Percentiles rank a stretch among this genome's conserved stretches.
phyloP scores from a whole-genome alignment of 1,140 invertebrate genomes.

The Drosophila carrolli region DNA sequence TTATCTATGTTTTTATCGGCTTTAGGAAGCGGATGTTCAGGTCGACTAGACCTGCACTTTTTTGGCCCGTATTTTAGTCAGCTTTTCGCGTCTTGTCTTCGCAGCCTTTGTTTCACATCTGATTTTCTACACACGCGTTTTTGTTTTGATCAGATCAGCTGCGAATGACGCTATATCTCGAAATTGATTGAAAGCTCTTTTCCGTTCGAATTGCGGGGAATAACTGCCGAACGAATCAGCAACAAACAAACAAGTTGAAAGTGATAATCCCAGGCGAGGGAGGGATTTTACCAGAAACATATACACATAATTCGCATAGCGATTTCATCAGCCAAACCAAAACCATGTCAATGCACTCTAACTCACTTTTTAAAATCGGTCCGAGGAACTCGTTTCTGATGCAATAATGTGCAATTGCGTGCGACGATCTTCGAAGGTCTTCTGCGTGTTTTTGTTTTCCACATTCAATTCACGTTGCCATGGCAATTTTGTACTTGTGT shows the following conservation, averaged over 20 bases:
- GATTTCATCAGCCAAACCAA: slow-evolving; percentile 31
- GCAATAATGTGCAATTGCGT: slow-evolving; percentile 21
- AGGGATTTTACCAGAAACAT: slow-evolving; percentile 8
- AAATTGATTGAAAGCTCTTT: slow-evolving; percentile 40
- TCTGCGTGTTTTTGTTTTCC: neutral
- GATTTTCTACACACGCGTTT: slow-evolving; percentile 63
- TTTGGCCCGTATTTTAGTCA: slow-evolving; percentile 47
- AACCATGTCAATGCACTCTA: slow-evolving; percentile 32
- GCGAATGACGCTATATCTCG: slow-evolving; percentile 24
- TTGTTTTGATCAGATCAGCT: slow-evolving; percentile 60
- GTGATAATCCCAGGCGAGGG: neutral
- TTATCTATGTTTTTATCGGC: neutral
- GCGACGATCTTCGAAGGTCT: neutral
- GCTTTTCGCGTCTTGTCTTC: slow-evolving; percentile 65
- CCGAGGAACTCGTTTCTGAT: slow-evolving; percentile 27
- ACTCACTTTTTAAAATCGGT: slow-evolving; percentile 51
- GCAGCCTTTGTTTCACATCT: slow-evolving; percentile 49
- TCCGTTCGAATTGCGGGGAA: slow-evolving; percentile 1
- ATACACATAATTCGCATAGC: neutral
- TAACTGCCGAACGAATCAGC: slow-evolving; percentile 20
- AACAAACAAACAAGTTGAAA: neutral
- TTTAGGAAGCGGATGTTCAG: slow-evolving; percentile 21
- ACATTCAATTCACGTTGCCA: slow-evolving; percentile 14
- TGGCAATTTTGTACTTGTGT: neutral
- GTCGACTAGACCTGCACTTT: slow-evolving; percentile 21